Evolutionary conservation across 2,113 vertebrate species (phyloP).

Genomic region (Lepisosteus osseus): DNA sequence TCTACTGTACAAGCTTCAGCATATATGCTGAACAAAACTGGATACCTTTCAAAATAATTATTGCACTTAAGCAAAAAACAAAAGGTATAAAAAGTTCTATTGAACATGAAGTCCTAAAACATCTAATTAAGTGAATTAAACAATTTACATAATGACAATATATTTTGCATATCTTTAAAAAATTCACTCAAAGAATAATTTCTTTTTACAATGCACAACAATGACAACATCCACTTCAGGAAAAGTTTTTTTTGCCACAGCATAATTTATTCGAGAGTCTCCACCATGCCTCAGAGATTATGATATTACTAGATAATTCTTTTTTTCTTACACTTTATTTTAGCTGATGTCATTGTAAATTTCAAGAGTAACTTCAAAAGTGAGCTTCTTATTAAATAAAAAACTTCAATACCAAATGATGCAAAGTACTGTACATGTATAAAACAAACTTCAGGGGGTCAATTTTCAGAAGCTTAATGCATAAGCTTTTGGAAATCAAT

Average conservation of each 20-base stretch:
- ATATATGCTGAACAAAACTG: not conserved
- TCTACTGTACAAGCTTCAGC: not conserved
- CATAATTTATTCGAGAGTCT: not conserved
- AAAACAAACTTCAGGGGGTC: not conserved
- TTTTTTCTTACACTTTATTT: not conserved
- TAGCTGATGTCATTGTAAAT: not conserved
- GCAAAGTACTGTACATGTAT: not conserved
- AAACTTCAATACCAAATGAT: not conserved
- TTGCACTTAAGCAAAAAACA: not conserved
- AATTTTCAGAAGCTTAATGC: constrained; percentile 1
- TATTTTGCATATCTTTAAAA: constrained; percentile 5
- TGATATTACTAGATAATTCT: not conserved
- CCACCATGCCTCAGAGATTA: constrained; percentile 6
- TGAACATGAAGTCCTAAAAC: not conserved
- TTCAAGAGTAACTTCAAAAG: not conserved
- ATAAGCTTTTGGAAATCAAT: not conserved
- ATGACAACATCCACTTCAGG: not conserved
- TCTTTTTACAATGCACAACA: not conserved
- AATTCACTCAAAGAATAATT: not conserved
- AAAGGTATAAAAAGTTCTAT: not conserved
- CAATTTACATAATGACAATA: not conserved
- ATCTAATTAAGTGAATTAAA: constrained; percentile 7
- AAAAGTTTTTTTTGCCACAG: not conserved
- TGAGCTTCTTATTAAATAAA: constrained; percentile 1
- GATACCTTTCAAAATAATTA: not conserved